These are phyloP conservation scores for Sclerurus mexicanus DNA, from an alignment of 2,113 vertebrate species.

Conservation along the genomic window DNA sequence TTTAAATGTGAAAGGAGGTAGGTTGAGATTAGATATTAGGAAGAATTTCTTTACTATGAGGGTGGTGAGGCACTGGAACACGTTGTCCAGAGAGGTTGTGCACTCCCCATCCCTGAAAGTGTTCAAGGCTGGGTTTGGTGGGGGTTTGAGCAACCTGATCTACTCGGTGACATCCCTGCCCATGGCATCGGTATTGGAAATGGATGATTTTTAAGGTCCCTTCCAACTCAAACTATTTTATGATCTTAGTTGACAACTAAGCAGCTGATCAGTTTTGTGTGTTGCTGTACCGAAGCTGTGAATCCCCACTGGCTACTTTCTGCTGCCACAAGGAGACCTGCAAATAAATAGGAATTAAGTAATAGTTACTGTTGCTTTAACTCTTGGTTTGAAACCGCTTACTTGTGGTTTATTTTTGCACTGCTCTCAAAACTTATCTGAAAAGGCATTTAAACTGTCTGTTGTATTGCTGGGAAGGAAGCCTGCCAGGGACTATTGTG, in stretches of 20 bases:
- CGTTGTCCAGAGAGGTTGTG: not conserved
- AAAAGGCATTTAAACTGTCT: conserved; percentile 33
- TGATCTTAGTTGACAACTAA: not conserved
- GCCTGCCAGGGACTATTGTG: conserved; percentile 43
- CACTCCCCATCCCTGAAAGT: accelerated
- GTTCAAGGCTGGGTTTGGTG: not conserved
- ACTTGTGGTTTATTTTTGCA: conserved; percentile 27
- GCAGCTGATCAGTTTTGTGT: not conserved
- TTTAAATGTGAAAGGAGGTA: not conserved
- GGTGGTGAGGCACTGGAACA: not conserved
- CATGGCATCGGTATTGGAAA: not conserved
- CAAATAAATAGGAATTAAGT: not conserved
- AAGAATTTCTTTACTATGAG: not conserved
- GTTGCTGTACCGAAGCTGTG: not conserved
- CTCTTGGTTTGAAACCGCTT: not conserved
- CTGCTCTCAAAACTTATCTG: not conserved
- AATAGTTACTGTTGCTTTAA: conserved; percentile 18
- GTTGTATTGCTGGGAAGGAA: conserved; percentile 1
- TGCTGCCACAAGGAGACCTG: not conserved
- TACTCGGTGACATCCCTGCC: not conserved
- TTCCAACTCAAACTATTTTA: not conserved
- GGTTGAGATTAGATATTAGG: not conserved
- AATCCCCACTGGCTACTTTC: not conserved
- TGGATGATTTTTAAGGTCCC: not conserved
- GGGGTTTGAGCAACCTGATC: not conserved